Evolutionary conservation across 2,888 invertebrate genomes (phyloP), one percentile per base, ranked within the genome.

Genomic region (Epsilonema sp.): DNA sequence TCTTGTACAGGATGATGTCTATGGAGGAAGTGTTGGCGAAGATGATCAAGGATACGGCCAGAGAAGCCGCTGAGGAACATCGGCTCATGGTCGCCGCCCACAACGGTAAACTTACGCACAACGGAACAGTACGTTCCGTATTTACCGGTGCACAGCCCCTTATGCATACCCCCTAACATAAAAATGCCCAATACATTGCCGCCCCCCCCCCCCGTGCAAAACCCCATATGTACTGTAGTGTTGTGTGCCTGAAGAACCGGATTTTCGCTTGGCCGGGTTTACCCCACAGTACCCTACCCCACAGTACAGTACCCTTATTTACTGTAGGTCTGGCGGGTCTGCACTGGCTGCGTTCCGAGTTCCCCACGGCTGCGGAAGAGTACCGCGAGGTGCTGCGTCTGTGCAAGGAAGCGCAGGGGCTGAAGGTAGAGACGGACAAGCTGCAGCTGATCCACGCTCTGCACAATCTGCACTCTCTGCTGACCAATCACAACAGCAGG

Each of bases 21-120:
- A 76, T 78, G 65, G 72, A 75, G 53, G 77, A 80, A 51, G 65
- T 82, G 19, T 62, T 80, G 42, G 70, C 72, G n/a, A 74, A 76
- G 46, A 65, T 82, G 48, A 76, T 76, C 36, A 68, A 73, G 45
- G 76, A 74, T 56, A 76, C 63, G 73, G 51, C 71, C 70, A 48
- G 56, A 55, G 47, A 76, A 76, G 58, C 75, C 75, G 78, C 78
- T 63, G 76, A 76, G 48, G 69, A 73, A 47, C 70, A 80, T 45
- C 69, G 80, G 42, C 65, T 71, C 19, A 66, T 76, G 53, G 72
- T 78, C 19, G 73, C 76, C 1, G 69, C 76, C n/a, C 65, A 76
- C 45, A 80, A 80, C 65, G 80, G 76, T 70, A 54, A 31, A 16
- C 11, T 31, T 13, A 31, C 31, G 31, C 8, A 31, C n/a, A n/a